Conservation (phyloP, 2,113 vertebrate species). For the Entosphenus tridentatus region DNA sequence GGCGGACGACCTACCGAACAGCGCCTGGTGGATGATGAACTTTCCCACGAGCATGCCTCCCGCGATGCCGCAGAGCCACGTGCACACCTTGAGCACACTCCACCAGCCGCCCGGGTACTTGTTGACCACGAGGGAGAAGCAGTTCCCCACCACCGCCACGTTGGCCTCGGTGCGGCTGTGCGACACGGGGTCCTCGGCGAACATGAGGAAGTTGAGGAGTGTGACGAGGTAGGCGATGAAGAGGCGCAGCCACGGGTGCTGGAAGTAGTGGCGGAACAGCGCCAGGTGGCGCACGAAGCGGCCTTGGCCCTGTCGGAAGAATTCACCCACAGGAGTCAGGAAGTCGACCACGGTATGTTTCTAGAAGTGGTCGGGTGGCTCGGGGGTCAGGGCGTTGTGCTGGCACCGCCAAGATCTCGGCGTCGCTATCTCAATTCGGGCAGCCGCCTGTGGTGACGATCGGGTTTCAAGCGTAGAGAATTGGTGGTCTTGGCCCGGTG, state of each 20-base stretch:
- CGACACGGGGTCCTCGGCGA: constrained; percentile 82
- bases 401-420: too few relatives aligned
- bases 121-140: constrained; percentile 85
- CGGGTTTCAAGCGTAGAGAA: too few relatives aligned
- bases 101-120: constrained; percentile 74
- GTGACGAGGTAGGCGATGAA: constrained; percentile 84
- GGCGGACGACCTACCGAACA: constrained; percentile 56
- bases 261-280: constrained; percentile 78
- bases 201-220: constrained; percentile 95
- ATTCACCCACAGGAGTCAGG: too few relatives aligned
- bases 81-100: constrained; percentile 62
- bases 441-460: too few relatives aligned
- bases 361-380: too few relatives aligned
- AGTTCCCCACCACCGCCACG: constrained; percentile 87
- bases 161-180: constrained; percentile 90
- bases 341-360: too few relatives aligned
- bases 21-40: constrained; percentile 70
- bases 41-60: constrained; percentile 66
- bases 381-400: too few relatives aligned
- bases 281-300: background rate
- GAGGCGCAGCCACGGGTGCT: constrained; percentile 88
- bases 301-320: background rate
- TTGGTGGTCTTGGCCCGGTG: too few relatives aligned
- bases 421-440: too few relatives aligned
- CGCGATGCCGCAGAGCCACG: constrained; percentile 69